Base-by-base conservation (phyloP, 2,888 invertebrate genomes). In the Philonicus albiceps region DNA sequence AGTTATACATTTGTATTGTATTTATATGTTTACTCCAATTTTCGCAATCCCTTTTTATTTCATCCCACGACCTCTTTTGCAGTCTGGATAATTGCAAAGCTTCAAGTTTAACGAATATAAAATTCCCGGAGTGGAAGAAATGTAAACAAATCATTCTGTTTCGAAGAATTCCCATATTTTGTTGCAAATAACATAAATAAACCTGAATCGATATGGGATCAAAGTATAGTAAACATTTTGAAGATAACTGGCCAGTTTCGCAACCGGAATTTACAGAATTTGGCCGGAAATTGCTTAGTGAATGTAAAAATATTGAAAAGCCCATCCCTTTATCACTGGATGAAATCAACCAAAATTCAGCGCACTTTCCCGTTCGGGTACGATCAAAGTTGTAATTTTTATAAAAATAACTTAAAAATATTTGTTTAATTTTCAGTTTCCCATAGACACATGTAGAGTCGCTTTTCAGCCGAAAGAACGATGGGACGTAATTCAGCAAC, bases 361-460 rank as follows among this genome's bases (percentile, higher is more conserved):
- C 31, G 16, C 4, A 86, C 75, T 88, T 88, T 72, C 81, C 88
- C 4, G 53, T 88, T 13, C 49, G 85, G 30, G 88, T 88, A 87
- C 0, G 37, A 27, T 13, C 11, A 74, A 16, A 73, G 2, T 1
- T 43, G 4, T 43, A 3, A 37, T 0, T 37, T 37, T 2, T 3
- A 43, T 53, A 2, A 40, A 73, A 73, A 27, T 4, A 27, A 6
- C 4, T n/a, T 53, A 55, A 53, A 0, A 16, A 31, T 13, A 43
- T 43, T 43, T 43, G 3, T 11, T 13, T 43, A 0, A 43, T 37
- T 73, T 78, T 2, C 85, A 92, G 91, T 92, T 92, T 86, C 91
- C 91, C 22, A 91, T 91, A 6, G 89, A 91, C 16, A 90, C 89
- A 3, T 92, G 92, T 22, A 90, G 91, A 0, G 89, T 91, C 0